These are phyloP conservation scores for Menidia beryllina DNA, from an alignment of 2,113 vertebrate species.

Conservation along the genomic window DNA sequence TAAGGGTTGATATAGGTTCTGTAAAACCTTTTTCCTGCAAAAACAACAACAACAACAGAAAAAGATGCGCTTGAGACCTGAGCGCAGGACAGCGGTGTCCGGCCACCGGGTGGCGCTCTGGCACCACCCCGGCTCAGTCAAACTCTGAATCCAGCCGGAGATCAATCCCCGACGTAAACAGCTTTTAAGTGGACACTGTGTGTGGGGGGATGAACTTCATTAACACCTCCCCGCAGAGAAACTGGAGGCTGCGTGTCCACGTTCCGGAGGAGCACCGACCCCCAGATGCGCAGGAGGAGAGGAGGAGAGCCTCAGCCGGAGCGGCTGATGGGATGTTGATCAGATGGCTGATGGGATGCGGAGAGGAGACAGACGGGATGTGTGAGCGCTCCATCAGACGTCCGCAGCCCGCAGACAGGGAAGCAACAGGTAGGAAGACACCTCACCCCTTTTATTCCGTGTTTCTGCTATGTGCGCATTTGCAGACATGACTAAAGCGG, in stretches of 20 bases:
- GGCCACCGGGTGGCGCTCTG: conserved; percentile 43
- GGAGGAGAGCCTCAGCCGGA: conserved; percentile 22
- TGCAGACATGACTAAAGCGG: neutral
- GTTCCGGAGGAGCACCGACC: conserved; percentile 67
- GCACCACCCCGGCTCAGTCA: neutral
- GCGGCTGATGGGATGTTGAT: conserved; percentile 50
- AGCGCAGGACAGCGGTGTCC: too few relatives aligned
- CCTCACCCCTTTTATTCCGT: neutral
- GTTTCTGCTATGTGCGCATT: neutral
- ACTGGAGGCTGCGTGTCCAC: conserved; percentile 54
- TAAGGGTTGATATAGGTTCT: too few relatives aligned
- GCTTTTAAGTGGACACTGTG: neutral
- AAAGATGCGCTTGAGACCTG: too few relatives aligned
- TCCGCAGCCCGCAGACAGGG: conserved; percentile 29
- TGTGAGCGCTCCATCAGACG: conserved; percentile 17
- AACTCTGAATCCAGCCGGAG: too few relatives aligned
- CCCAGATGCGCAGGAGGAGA: conserved; percentile 32
- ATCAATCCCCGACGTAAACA: neutral
- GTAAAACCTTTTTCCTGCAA: too few relatives aligned
- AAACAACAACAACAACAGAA: too few relatives aligned
- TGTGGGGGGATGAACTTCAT: neutral
- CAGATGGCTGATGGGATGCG: conserved; percentile 54
- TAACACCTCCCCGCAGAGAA: neutral
- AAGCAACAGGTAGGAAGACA: conserved; percentile 56
- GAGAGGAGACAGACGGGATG: conserved; percentile 30